Evolutionary conservation across 2,113 vertebrate species (phyloP).

Genomic region (Lophura nycthemera): DNA sequence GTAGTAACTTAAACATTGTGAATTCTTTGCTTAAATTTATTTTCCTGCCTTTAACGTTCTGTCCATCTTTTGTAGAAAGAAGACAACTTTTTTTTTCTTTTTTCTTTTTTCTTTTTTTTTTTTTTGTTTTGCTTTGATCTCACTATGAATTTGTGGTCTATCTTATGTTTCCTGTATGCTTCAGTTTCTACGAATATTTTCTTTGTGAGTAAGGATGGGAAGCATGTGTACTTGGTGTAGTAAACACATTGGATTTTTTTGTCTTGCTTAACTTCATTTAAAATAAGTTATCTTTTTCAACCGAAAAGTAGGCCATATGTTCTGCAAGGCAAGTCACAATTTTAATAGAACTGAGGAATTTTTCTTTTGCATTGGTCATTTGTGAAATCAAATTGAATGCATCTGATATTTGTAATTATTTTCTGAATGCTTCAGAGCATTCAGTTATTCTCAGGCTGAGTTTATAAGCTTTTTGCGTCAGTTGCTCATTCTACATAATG

Average conservation of each 20-base stretch:
- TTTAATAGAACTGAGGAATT: neutral
- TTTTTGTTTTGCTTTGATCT: neutral
- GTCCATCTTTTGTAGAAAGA: neutral
- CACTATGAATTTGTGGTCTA: neutral
- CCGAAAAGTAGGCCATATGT: neutral
- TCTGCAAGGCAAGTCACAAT: neutral
- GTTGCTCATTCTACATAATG: neutral
- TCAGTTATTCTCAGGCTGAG: neutral
- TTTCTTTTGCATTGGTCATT: neutral
- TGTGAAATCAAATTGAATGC: neutral
- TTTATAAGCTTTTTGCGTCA: neutral
- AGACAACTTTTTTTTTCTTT: too few species aligned
- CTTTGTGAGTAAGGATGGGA: neutral
- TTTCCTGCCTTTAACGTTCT: neutral
- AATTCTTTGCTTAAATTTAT: neutral
- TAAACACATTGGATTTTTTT: neutral
- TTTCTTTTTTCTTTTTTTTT: neutral
- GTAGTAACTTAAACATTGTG: neutral
- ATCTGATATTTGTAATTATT: conserved; percentile 13
- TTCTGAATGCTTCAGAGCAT: conserved; percentile 1
- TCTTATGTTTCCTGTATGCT: neutral
- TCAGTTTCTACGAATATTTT: neutral
- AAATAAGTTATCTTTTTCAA: neutral
- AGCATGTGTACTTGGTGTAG: neutral
- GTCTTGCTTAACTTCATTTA: neutral